These are phyloP conservation scores for Mus spretus DNA, from an alignment of 2,797 vertebrate genomes.

Conservation along the genomic window DNA sequence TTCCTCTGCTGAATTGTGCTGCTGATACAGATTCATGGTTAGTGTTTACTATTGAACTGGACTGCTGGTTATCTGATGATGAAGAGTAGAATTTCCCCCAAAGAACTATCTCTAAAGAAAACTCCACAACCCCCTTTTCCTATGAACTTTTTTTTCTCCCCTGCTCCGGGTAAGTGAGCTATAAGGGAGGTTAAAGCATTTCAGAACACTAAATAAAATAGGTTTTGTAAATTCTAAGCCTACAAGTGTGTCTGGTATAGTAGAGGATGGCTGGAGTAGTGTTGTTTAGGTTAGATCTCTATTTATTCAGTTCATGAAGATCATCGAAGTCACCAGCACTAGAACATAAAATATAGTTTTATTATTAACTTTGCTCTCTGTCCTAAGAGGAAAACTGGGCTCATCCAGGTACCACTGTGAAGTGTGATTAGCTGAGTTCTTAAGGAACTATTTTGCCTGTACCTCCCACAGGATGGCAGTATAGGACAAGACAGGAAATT, in stretches of 20 bases:
- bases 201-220: not conserved
- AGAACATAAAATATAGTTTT: not conserved
- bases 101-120: not conserved
- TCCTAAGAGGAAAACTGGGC: not conserved
- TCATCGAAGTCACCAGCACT: not conserved
- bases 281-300: not conserved
- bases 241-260: not conserved
- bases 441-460: not conserved
- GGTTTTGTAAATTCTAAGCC: not conserved
- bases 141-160: not conserved
- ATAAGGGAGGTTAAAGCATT: not conserved
- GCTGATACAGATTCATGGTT: not conserved
- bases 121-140: not conserved
- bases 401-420: not conserved
- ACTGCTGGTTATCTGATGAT: not conserved
- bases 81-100: not conserved
- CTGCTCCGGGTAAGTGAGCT: not conserved
- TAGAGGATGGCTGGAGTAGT: not conserved
- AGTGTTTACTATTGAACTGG: not conserved
- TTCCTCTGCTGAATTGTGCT: not conserved
- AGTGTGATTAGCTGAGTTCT: not conserved
- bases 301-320: not conserved
- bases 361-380: not conserved
- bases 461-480: conserved; percentile 75
- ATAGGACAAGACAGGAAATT: conserved; percentile 68